Conservation (phyloP, 1,140 invertebrate genomes). For the Eubasilissa regina region DNA sequence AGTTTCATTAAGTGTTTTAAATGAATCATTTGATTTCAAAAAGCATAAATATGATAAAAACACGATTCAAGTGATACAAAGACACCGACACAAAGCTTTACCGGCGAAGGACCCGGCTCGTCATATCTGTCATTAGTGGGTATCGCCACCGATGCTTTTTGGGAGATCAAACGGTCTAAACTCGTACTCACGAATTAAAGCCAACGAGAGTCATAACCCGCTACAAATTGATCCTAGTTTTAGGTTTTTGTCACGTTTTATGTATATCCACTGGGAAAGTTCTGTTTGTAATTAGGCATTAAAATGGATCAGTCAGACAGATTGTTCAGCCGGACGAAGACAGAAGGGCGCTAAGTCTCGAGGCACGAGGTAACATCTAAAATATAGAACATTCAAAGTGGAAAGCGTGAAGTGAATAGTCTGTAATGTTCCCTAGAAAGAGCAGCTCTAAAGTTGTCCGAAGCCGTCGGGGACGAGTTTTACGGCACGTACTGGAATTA, state of each 20-base stretch:
- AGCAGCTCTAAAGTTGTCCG: not conserved
- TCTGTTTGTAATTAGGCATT: conserved; percentile 46
- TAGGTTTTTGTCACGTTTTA: conserved; percentile 44
- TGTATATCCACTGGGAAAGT: conserved; percentile 41
- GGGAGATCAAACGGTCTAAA: no score
- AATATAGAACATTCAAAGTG: not conserved
- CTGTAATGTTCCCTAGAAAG: not conserved
- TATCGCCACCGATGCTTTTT: no score
- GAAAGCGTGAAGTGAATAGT: not conserved
- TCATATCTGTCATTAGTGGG: no score
- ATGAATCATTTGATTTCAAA: no score
- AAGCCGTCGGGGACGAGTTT: not conserved
- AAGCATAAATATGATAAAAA: no score
- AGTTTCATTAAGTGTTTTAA: no score
- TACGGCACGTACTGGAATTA: conserved; percentile 31
- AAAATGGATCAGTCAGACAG: conserved; percentile 39
- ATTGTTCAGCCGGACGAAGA: conserved; percentile 10
- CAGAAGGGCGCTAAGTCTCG: not conserved
- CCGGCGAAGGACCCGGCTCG: not conserved
- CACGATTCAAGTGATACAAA: not conserved
- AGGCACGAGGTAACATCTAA: not conserved
- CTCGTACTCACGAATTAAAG: not conserved
- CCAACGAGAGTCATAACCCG: conserved; percentile 14
- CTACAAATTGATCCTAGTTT: conserved; percentile 38
- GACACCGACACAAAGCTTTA: not conserved